phyloP scores from a whole-genome alignment of 2,888 invertebrate genomes.

The Lepidocyrtinus sp. region DNA sequence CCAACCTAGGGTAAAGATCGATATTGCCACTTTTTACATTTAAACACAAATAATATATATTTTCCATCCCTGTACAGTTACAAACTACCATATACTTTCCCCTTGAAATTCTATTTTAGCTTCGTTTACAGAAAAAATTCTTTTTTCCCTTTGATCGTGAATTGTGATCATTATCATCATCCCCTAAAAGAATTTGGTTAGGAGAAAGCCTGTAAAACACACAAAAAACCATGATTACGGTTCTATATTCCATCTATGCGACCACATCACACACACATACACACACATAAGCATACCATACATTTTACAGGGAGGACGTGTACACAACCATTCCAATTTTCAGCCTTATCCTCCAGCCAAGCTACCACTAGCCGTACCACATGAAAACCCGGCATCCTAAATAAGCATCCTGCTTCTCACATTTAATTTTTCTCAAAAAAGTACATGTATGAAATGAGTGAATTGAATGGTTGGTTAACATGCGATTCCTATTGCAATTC shows the following conservation, averaged over 20 bases:
- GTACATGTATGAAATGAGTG: conserved; percentile 16
- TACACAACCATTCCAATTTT: conserved; percentile 26
- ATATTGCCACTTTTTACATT: conserved; percentile 6
- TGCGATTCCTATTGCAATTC: too few relatives aligned
- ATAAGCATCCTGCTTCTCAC: conserved; percentile 22
- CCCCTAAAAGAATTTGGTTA: conserved; percentile 12
- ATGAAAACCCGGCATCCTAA: conserved; percentile 46
- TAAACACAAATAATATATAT: neutral
- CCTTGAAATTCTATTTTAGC: conserved; percentile 13
- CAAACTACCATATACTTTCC: conserved; percentile 39
- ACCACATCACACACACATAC: conserved; percentile 59
- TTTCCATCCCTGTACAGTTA: conserved; percentile 1
- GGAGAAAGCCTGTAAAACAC: conserved; percentile 35
- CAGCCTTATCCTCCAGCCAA: conserved; percentile 21
- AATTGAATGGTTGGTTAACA: conserved; percentile 33
- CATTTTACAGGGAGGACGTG: conserved; percentile 32
- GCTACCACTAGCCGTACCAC: conserved; percentile 21
- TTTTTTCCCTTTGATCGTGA: neutral
- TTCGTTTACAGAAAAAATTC: conserved; percentile 24
- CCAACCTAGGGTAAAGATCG: conserved; percentile 51
- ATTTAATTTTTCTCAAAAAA: conserved; percentile 16
- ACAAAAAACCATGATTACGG: conserved; percentile 60
- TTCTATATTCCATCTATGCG: conserved; percentile 60
- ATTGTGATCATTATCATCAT: conserved; percentile 21
- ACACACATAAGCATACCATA: conserved; percentile 32